Evolutionary conservation across 2,888 invertebrate species (phyloP).

Genomic region (Scaeva pyrastri): DNA sequence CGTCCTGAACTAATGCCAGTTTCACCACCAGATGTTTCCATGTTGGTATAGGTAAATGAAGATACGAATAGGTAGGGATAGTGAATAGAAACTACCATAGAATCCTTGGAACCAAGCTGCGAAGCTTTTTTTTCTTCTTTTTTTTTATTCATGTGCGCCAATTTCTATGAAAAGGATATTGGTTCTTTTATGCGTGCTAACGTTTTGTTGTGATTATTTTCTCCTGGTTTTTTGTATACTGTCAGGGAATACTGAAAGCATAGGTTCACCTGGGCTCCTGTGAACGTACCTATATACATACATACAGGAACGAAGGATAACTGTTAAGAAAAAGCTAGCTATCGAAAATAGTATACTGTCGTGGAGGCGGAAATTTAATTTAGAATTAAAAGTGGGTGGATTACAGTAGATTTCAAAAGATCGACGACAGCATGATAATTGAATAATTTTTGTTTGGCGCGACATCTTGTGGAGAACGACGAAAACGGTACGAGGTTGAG

Average conservation of each 20-base stretch:
- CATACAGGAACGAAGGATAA: background rate
- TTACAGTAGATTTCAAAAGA: too few species aligned
- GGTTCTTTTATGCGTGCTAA: constrained; percentile 25
- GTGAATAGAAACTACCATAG: background rate
- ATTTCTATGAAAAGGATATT: constrained; percentile 40
- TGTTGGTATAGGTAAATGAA: background rate
- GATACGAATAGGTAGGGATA: background rate
- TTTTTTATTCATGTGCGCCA: constrained; percentile 15
- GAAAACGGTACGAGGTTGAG: too few species aligned
- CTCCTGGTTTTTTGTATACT: background rate
- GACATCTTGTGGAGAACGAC: too few species aligned
- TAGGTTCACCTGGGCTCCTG: constrained; percentile 20
- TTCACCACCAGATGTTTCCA: constrained; percentile 17
- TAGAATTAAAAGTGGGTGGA: too few species aligned
- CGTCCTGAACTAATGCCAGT: constrained; percentile 12
- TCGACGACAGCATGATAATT: too few species aligned
- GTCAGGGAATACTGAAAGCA: background rate
- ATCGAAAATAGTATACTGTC: background rate
- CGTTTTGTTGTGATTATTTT: constrained; percentile 1
- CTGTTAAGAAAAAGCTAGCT: background rate
- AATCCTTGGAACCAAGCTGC: background rate
- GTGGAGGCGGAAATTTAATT: too few species aligned
- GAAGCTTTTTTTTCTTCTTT: background rate
- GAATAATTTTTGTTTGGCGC: too few species aligned
- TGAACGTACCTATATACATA: background rate